Evolutionary conservation across 2,888 invertebrate species (phyloP), one percentile per base, ranked within the genome.

Genomic region (Drosophila incognita): DNA sequence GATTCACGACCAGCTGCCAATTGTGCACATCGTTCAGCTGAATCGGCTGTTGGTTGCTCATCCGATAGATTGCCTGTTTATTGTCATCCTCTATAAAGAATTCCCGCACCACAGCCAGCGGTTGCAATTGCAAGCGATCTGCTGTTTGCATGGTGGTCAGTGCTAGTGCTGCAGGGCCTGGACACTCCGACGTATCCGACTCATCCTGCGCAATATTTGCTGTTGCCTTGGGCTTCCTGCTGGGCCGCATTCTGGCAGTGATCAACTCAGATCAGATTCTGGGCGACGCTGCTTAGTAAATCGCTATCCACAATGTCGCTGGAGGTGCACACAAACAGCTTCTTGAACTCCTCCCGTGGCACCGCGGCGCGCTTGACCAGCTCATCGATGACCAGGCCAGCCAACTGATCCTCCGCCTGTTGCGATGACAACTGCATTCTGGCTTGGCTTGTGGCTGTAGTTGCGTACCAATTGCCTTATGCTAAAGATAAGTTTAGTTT

Each of bases 161-260:
- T 6, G 99, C 95, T 74, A 98, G 93, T 21, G 99, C 99, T 46
- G 98, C 97, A 4, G 98, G 99, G 29, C 99, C 99, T 5, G 80
- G 71, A 18, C 33, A 38, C 2, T 35, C 0, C 5, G 18, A 1
- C 1, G 4, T 0, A 8, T 52, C 13, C 4, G 42, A 5, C 7
- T 6, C 0, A 15, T 33, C 13, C 18, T 13, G 18, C 0, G 18
- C 21, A 15, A 15, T 18, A 2, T 18, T 11, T 10, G 10, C 4
- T 10, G 21, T 15, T 13, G 18, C 10, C 7, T n/a, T 13, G 0
- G 15, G 3, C 8, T 11, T 40, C 13, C 2, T 35, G 11, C 11
- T 42, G 8, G 7, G 13, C 5, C 15, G 42, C 1, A 24, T 10
- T 2, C 29, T 8, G 1, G 35, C 5, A 0, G 66, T 51, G 57